phyloP scores from a whole-genome alignment of 2,113 vertebrate genomes.

The Actenoides lindsayi region DNA sequence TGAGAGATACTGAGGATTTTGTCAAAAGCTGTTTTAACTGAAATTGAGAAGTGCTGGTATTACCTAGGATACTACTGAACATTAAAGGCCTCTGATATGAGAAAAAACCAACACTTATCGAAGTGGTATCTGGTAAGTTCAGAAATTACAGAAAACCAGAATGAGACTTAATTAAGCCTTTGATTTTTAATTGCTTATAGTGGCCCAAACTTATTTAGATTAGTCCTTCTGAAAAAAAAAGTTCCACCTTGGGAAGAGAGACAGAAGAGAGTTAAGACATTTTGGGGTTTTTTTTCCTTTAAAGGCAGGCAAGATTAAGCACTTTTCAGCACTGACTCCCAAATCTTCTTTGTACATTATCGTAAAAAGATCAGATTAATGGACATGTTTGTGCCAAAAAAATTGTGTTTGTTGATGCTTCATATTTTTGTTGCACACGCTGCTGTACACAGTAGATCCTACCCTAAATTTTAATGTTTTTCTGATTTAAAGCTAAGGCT shows the following conservation, averaged over 20 bases:
- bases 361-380: neutral
- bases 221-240: no score
- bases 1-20: neutral
- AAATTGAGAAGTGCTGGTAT: neutral
- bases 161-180: no score
- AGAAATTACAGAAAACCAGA: no score
- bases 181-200: no score
- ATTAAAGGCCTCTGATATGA: neutral
- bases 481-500: neutral
- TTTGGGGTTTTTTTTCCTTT: no score
- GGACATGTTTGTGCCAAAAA: neutral
- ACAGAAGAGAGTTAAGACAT: no score
- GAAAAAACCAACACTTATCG: neutral
- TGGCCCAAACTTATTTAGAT: no score
- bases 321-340: neutral
- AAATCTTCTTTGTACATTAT: neutral
- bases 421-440: neutral
- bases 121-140: no score
- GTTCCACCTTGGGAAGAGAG: no score
- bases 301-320: no score
- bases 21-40: neutral
- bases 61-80: neutral
- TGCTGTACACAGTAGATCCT: neutral
- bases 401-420: neutral
- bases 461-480: neutral